These are phyloP conservation scores for Danaus chrysippus DNA, from an alignment of 2,888 invertebrate genomes.

Conservation along the genomic window DNA sequence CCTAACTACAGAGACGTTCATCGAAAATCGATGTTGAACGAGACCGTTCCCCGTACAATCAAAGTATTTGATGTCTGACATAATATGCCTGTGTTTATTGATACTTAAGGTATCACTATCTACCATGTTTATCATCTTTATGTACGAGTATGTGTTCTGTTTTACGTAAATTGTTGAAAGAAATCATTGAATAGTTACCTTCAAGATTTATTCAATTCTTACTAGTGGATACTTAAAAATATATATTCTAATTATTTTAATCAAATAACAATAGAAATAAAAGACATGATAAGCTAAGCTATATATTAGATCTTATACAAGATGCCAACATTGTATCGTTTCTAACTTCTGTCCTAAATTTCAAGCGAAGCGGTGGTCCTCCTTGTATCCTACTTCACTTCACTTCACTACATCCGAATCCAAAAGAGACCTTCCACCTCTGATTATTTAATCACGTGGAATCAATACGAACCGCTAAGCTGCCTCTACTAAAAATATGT, in stretches of 20 bases:
- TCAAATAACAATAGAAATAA: too few relatives aligned
- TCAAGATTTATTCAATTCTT: too few relatives aligned
- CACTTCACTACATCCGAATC: slow-evolving; percentile 64
- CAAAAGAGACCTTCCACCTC: slow-evolving; percentile 77
- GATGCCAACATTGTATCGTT: not conserved
- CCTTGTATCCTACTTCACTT: slow-evolving; percentile 46
- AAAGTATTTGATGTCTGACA: slow-evolving; percentile 30
- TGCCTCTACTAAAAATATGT: slow-evolving; percentile 63
- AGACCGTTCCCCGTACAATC: slow-evolving; percentile 21
- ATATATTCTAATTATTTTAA: too few relatives aligned
- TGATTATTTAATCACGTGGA: slow-evolving; percentile 67
- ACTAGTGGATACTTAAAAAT: too few relatives aligned
- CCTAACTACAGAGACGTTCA: slow-evolving; percentile 23
- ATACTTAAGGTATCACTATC: slow-evolving; percentile 24
- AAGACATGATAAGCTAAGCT: too few relatives aligned
- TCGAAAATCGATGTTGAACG: slow-evolving; percentile 33
- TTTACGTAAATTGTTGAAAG: too few relatives aligned
- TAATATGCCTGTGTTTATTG: slow-evolving; percentile 24
- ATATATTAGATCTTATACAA: not conserved
- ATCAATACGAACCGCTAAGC: slow-evolving; percentile 73
- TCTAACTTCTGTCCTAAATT: slow-evolving; percentile 25
- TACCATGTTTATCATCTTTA: not conserved
- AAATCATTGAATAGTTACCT: too few relatives aligned
- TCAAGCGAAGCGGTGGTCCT: slow-evolving; percentile 74
- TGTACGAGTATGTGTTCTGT: too few relatives aligned